A percentile compares a stretch with the other conserved stretches of the same genome.
Conservation (phyloP, 2,888 invertebrate genomes). For the Apodemia mormo region DNA sequence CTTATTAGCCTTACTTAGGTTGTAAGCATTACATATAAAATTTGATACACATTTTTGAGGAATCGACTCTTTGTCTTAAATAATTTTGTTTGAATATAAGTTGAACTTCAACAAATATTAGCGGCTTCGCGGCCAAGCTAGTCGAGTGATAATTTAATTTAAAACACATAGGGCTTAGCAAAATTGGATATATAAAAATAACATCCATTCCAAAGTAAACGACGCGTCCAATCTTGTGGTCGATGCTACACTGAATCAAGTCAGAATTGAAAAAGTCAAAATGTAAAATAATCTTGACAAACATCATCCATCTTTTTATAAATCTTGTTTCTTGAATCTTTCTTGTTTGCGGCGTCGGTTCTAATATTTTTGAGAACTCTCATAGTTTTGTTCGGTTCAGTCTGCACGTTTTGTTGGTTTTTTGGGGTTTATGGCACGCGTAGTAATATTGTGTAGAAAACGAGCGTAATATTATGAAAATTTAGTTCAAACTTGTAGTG, state of each 20-base stretch:
- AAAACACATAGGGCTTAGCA: constrained; percentile 3
- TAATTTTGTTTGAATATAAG: not conserved
- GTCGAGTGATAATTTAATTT: constrained; percentile 23
- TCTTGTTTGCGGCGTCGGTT: too few relatives aligned
- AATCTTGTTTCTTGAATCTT: too few relatives aligned
- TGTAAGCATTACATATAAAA: not conserved
- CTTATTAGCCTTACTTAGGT: too few relatives aligned
- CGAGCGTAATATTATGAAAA: not conserved
- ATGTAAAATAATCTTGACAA: not conserved
- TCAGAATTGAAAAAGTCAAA: not conserved
- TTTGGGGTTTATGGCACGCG: too few relatives aligned
- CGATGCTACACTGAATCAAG: not conserved
- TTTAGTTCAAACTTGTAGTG: not conserved
- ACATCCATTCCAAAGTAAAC: not conserved
- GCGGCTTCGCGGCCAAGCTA: constrained; percentile 18
- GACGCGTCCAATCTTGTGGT: not conserved
- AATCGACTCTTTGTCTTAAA: not conserved
- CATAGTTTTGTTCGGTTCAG: too few relatives aligned
- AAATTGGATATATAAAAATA: constrained; percentile 4
- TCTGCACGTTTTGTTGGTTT: too few relatives aligned
- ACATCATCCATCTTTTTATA: too few relatives aligned
- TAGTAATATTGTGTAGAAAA: too few relatives aligned
- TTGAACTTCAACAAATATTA: constrained; percentile 19
- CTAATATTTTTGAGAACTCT: too few relatives aligned
- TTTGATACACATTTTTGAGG: constrained; percentile 8